Conservation (phyloP, 2,113 vertebrate species). For the Prunella fulvescens region DNA sequence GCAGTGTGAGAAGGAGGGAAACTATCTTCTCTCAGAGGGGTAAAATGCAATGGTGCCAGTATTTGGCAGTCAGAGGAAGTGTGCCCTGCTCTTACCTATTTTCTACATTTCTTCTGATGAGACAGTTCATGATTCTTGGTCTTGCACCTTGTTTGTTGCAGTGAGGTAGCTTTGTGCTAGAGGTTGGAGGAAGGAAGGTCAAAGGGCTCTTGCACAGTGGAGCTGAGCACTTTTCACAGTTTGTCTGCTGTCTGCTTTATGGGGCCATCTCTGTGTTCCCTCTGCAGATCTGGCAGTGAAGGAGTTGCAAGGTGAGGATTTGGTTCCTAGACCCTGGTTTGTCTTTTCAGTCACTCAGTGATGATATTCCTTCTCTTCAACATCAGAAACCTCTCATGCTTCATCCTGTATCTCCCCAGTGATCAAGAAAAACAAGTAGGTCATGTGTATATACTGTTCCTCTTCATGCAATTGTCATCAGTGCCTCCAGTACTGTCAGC, state of each 20-base stretch:
- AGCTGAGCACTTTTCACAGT: neutral
- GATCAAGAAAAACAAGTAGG: neutral
- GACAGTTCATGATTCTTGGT: neutral
- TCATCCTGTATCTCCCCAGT: neutral
- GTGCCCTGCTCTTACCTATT: neutral
- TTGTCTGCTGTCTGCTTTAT: neutral
- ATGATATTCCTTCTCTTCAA: neutral
- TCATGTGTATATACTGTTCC: neutral
- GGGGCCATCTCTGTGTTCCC: neutral
- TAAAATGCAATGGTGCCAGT: neutral
- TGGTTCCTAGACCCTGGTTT: neutral
- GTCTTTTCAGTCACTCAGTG: neutral
- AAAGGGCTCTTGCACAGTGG: neutral
- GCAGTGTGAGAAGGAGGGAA: neutral
- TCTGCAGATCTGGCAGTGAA: conserved; percentile 45
- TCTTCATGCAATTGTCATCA: neutral
- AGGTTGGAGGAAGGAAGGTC: neutral
- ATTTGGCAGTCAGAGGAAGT: neutral
- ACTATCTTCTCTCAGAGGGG: neutral
- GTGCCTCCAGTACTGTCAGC: neutral
- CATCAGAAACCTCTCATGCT: neutral
- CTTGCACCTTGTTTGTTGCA: neutral
- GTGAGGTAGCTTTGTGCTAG: neutral
- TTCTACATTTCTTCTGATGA: neutral
- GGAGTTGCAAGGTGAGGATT: conserved; percentile 58